phyloP scores from a whole-genome alignment of 2,888 invertebrate species.

The Crematogaster levior region DNA sequence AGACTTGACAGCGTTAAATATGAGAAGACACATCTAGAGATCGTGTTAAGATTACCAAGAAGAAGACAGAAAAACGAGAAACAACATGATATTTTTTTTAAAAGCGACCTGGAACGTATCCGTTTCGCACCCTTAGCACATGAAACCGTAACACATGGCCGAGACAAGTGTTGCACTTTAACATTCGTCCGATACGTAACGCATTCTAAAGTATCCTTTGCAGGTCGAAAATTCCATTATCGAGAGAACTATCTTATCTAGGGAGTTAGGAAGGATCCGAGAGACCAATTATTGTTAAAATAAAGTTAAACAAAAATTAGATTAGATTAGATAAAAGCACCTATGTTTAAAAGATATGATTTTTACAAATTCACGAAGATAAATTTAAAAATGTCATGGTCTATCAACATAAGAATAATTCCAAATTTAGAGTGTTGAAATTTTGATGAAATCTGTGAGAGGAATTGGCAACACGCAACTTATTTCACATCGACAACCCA shows the following conservation, averaged over 20 bases:
- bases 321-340: background rate
- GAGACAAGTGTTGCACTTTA: slow-evolving; percentile 64
- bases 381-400: too few relatives aligned
- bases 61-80: slow-evolving; percentile 11
- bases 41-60: background rate
- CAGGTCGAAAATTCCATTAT: background rate
- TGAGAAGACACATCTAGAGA: background rate
- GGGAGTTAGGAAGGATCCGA: background rate
- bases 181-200: slow-evolving; percentile 61
- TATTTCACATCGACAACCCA: slow-evolving; percentile 43
- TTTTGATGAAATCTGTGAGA: slow-evolving; percentile 25
- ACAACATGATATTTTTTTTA: slow-evolving; percentile 36
- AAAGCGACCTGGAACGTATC: slow-evolving; percentile 52
- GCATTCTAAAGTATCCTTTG: slow-evolving; percentile 46
- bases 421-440: slow-evolving; percentile 6
- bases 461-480: slow-evolving; percentile 34
- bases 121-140: slow-evolving; percentile 60
- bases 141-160: slow-evolving; percentile 65
- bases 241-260: background rate
- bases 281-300: background rate
- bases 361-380: background rate
- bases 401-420: background rate
- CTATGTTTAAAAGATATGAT: background rate
- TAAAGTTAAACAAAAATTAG: background rate
- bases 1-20: background rate